These are phyloP conservation scores for Gila robusta DNA, from an alignment of 2,797 vertebrate genomes.

Conservation along the genomic window DNA sequence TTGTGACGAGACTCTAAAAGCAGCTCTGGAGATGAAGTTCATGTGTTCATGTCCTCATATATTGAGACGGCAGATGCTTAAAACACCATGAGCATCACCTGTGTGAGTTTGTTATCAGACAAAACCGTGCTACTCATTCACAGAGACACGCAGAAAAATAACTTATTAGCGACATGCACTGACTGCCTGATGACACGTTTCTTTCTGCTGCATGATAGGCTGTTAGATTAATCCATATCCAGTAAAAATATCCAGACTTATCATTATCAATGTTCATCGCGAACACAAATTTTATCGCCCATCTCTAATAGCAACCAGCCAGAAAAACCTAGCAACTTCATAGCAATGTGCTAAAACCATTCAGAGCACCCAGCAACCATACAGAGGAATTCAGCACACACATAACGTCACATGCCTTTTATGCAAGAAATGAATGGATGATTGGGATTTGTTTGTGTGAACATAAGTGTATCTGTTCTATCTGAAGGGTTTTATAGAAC, in stretches of 20 bases:
- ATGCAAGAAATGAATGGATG: neutral
- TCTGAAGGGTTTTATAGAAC: neutral
- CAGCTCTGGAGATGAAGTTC: neutral
- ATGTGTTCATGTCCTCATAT: neutral
- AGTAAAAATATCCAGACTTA: neutral
- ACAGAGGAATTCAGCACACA: neutral
- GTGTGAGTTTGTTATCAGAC: no score
- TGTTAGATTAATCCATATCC: neutral
- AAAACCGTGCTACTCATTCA: no score
- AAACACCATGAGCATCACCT: no score
- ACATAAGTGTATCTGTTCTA: conserved; percentile 1
- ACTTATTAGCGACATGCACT: neutral
- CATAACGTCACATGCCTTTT: neutral
- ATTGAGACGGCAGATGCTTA: no score
- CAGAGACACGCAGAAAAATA: no score
- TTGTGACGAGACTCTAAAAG: neutral
- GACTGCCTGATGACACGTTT: neutral
- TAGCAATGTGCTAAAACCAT: neutral
- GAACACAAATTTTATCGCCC: neutral
- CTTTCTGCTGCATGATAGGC: neutral
- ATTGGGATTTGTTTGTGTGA: conserved; percentile 18
- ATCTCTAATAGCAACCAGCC: no score
- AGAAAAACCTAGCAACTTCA: neutral
- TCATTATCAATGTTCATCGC: neutral
- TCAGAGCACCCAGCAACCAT: neutral